Conservation (phyloP, 1,140 invertebrate genomes). For the Diplogasteroides magnus region DNA sequence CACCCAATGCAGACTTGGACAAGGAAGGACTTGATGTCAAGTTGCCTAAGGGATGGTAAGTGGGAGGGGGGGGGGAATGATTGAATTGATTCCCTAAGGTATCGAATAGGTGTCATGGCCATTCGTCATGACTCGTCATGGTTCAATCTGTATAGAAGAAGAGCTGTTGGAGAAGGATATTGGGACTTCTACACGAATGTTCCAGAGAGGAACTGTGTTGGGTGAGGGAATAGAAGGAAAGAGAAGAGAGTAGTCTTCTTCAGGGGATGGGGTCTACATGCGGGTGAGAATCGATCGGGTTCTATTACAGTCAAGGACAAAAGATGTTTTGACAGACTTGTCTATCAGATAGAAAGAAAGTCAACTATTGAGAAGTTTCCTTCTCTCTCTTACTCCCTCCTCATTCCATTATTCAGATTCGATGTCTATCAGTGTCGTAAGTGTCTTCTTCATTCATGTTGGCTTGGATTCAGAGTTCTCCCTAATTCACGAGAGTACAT, state of each 20-base stretch:
- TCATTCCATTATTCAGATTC: constrained; percentile 15
- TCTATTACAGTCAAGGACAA: constrained; percentile 54
- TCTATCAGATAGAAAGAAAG: constrained; percentile 52
- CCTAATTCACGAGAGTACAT: constrained; percentile 46
- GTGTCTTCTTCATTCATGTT: constrained; percentile 54
- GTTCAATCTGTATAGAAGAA: constrained; percentile 50
- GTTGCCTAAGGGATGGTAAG: constrained; percentile 45
- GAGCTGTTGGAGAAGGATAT: constrained; percentile 47
- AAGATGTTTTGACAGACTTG: constrained; percentile 50
- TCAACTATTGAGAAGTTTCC: constrained; percentile 46
- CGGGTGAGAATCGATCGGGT: constrained; percentile 53
- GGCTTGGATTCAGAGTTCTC: constrained; percentile 45
- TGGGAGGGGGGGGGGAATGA: constrained; percentile 24
- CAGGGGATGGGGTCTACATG: constrained; percentile 50
- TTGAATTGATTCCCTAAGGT: constrained; percentile 16
- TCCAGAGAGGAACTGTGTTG: constrained; percentile 51
- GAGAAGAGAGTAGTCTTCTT: constrained; percentile 8
- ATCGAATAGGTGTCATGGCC: constrained; percentile 36
- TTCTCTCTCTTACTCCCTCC: no score
- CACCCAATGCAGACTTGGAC: constrained; percentile 36
- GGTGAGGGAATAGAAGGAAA: constrained; percentile 25
- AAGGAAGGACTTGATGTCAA: constrained; percentile 46
- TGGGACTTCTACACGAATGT: constrained; percentile 55
- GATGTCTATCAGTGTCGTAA: constrained; percentile 53
- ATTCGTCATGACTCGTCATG: constrained; percentile 50